These are phyloP conservation scores for Macaca nemestrina DNA, from an alignment of 2,113 vertebrate genomes.

Conservation along the genomic window DNA sequence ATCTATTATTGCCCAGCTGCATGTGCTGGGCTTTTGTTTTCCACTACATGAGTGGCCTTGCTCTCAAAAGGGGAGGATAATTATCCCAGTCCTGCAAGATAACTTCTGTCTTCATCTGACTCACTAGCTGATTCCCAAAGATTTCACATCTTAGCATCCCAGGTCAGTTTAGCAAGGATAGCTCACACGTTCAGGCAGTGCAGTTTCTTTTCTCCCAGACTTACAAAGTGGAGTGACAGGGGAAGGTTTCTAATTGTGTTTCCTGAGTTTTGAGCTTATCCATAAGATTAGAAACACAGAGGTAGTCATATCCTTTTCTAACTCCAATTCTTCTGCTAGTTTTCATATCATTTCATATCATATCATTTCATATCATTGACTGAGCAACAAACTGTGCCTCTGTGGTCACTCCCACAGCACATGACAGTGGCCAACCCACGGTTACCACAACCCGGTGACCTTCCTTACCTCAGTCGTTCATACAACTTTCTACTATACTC, in stretches of 20 bases:
- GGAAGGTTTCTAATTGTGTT: background rate
- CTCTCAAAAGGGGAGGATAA: background rate
- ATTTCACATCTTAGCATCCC: background rate
- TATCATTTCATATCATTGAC: background rate
- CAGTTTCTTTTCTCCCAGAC: background rate
- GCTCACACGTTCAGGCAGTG: background rate
- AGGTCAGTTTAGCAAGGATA: background rate
- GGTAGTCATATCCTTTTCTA: background rate
- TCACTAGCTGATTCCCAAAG: background rate
- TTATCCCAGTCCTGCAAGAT: background rate
- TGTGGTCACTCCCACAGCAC: too few relatives aligned
- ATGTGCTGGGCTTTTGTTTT: background rate
- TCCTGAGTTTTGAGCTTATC: background rate
- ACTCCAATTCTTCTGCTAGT: background rate
- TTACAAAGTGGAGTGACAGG: background rate
- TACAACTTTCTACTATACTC: too few relatives aligned
- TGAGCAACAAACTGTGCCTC: too few relatives aligned
- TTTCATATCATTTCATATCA: background rate
- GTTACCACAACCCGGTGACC: too few relatives aligned
- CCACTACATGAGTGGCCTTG: background rate
- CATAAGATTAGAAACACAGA: background rate
- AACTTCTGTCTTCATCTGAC: background rate
- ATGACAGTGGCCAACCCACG: too few relatives aligned
- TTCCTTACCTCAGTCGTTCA: too few relatives aligned
- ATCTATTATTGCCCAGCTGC: background rate